Conservation (phyloP, 2,113 vertebrate genomes). For the Tyto alba region DNA sequence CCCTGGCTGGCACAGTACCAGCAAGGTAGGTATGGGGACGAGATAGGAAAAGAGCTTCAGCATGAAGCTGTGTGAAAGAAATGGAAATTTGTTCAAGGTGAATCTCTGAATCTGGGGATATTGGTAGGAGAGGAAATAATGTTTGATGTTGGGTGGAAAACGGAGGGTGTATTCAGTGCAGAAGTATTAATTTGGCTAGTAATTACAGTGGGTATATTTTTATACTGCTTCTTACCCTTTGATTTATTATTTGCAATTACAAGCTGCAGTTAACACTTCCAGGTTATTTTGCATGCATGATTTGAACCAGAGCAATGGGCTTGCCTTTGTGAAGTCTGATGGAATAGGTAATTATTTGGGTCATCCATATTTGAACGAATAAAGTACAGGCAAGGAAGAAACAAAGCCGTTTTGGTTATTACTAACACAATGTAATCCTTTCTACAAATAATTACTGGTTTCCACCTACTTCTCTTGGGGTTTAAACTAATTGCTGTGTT, state of each 20-base stretch:
- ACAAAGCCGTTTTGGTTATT: background rate
- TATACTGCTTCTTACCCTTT: background rate
- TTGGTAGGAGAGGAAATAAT: background rate
- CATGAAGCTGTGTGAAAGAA: background rate
- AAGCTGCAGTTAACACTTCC: background rate
- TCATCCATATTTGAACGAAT: background rate
- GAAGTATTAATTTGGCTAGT: background rate
- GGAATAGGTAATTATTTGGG: background rate
- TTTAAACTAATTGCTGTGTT: background rate
- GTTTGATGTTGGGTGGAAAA: background rate
- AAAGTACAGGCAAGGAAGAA: background rate
- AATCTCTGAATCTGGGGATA: background rate
- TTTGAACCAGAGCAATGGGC: background rate
- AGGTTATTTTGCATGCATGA: background rate
- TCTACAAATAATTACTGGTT: background rate
- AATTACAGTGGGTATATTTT: background rate
- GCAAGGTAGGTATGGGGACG: background rate
- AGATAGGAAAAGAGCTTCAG: background rate
- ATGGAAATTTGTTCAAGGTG: background rate
- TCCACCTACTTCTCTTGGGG: background rate
- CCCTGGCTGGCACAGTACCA: background rate
- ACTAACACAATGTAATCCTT: background rate
- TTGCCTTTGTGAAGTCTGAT: background rate
- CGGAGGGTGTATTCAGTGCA: background rate
- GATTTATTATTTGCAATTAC: background rate